A percentile compares a stretch with the other conserved stretches of the same genome.
These are phyloP conservation scores for Copidosoma aretas DNA, from an alignment of 2,888 invertebrate species.

Conservation along the genomic window DNA sequence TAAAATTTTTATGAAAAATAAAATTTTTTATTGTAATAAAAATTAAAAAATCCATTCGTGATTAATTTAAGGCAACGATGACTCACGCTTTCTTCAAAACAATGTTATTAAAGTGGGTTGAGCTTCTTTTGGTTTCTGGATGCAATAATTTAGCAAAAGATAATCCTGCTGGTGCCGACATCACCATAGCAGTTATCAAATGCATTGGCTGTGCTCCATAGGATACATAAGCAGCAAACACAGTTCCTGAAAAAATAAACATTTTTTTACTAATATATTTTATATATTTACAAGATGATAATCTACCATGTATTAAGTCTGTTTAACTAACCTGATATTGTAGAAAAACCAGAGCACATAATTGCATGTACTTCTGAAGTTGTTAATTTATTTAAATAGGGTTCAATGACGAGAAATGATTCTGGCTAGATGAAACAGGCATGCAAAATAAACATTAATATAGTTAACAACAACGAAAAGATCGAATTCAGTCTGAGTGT, in stretches of 20 bases:
- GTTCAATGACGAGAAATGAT: conserved; percentile 85
- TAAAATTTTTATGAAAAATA: conserved; percentile 58
- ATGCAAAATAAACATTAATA: background rate
- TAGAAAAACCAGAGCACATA: conserved; percentile 93
- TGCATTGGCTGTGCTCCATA: conserved; percentile 88
- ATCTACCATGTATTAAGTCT: conserved; percentile 6
- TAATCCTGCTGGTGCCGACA: conserved; percentile 94
- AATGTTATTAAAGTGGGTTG: conserved; percentile 78
- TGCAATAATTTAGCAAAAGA: conserved; percentile 87
- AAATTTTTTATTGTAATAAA: background rate
- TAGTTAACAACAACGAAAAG: background rate
- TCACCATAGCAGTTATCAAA: conserved; percentile 89
- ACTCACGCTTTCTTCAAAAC: conserved; percentile 73
- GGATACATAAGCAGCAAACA: conserved; percentile 88
- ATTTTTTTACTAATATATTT: background rate
- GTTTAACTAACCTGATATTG: conserved; percentile 77
- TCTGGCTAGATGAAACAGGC: conserved; percentile 72
- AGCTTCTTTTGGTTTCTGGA: conserved; percentile 85
- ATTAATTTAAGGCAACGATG: background rate
- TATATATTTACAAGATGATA: background rate
- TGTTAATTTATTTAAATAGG: conserved; percentile 82
- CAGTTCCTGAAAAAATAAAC: conserved; percentile 69
- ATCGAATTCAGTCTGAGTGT: background rate
- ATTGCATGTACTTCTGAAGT: conserved; percentile 90
- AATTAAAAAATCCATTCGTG: conserved; percentile 7